Conservation (phyloP, 1,140 invertebrate species). For the Drosophila yakuba region DNA sequence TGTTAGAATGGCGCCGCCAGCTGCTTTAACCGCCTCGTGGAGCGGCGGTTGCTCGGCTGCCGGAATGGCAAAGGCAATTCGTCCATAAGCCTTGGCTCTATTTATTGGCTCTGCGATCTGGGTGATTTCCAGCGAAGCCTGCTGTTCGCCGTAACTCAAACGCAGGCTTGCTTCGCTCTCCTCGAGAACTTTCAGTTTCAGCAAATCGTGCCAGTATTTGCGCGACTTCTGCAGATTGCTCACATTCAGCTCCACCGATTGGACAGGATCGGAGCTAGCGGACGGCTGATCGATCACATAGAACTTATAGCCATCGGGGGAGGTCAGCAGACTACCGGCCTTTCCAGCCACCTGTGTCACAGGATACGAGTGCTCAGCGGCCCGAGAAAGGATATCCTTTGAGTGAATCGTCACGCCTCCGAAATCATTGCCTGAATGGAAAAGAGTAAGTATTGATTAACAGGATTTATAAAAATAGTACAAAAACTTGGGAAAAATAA, state of each 20-base stretch:
- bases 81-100: constrained; percentile 96
- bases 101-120: constrained; percentile 89
- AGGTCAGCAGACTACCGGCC: constrained; percentile 80
- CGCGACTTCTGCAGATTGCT: constrained; percentile 91
- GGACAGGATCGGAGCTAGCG: constrained; percentile 90
- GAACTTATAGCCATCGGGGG: constrained; percentile 97
- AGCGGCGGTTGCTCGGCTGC: constrained; percentile 90
- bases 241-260: constrained; percentile 92
- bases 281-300: constrained; percentile 90
- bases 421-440: constrained; percentile 92
- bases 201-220: constrained; percentile 92
- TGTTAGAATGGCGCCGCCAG: constrained; percentile 92
- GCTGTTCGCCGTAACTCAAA: constrained; percentile 88
- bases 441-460: not conserved
- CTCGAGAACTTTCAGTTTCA: constrained; percentile 90
- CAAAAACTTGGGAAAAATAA: not conserved
- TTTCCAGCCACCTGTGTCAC: constrained; percentile 46
- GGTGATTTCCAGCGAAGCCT: constrained; percentile 91
- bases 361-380: constrained; percentile 86
- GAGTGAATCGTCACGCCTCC: constrained; percentile 94
- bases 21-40: constrained; percentile 90
- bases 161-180: constrained; percentile 86
- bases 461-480: not conserved
- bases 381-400: constrained; percentile 90
- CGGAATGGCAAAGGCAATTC: constrained; percentile 97